Percentiles rank a stretch among this genome's conserved stretches.
phyloP scores from a whole-genome alignment of 2,113 vertebrate species.

The Speoplatyrhinus poulsoni region DNA sequence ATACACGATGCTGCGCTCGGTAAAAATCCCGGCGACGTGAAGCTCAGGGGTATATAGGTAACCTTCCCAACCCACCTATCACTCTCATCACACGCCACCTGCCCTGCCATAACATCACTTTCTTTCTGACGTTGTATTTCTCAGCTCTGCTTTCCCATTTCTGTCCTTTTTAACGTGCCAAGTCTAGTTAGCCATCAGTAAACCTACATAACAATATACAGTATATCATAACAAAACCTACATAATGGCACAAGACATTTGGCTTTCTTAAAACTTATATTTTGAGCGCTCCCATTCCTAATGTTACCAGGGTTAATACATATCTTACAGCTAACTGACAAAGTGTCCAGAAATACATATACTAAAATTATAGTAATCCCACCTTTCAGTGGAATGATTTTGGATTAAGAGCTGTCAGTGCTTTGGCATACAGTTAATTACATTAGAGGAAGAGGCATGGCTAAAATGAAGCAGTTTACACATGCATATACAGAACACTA shows the following conservation, averaged over 20 bases:
- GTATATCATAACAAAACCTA: conserved; percentile 10
- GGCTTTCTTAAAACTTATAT: conserved; percentile 12
- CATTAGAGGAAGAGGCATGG: conserved; percentile 24
- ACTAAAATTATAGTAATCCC: conserved; percentile 47
- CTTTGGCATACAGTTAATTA: conserved; percentile 43
- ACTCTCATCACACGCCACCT: conserved; percentile 30
- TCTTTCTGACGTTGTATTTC: conserved; percentile 17
- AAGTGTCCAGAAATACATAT: conserved; percentile 26
- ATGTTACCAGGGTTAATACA: conserved; percentile 14
- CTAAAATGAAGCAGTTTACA: conserved; percentile 18
- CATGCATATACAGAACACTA: conserved; percentile 56
- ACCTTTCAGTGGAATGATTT: conserved; percentile 30
- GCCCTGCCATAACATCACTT: conserved; percentile 38
- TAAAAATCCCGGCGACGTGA: conserved; percentile 62
- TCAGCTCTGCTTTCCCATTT: conserved; percentile 24
- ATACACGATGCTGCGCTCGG: conserved; percentile 55
- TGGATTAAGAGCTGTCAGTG: conserved; percentile 46
- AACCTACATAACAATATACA: not conserved
- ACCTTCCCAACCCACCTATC: conserved; percentile 47
- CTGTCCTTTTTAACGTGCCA: conserved; percentile 31
- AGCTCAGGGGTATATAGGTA: conserved; percentile 74
- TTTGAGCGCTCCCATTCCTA: conserved; percentile 21
- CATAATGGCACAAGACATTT: conserved; percentile 1
- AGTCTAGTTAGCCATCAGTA: conserved; percentile 31
- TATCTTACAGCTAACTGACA: conserved; percentile 13